Evolutionary conservation across 2,888 invertebrate species (phyloP).

Genomic region (Lasioglossum zephyrum): DNA sequence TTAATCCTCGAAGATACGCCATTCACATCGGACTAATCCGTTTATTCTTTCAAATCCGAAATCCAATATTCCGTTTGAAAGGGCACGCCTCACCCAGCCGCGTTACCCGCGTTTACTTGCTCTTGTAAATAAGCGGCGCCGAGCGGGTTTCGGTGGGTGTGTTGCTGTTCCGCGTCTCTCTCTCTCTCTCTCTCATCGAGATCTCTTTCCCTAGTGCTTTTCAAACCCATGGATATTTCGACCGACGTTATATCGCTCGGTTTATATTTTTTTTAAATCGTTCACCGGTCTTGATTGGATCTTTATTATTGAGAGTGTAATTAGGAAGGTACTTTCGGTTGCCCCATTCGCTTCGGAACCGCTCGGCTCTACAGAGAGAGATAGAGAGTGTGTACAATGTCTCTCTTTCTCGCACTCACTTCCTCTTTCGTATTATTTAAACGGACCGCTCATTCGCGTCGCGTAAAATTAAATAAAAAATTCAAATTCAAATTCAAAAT

Average conservation of each 20-base stretch:
- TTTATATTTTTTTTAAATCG: background rate
- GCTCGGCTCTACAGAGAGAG: background rate
- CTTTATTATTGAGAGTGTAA: constrained; percentile 9
- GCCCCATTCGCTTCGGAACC: background rate
- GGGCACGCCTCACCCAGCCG: constrained; percentile 21
- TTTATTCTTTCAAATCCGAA: constrained; percentile 56
- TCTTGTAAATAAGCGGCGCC: constrained; percentile 11
- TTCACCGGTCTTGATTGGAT: background rate
- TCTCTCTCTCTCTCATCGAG: background rate
- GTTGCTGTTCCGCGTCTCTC: background rate
- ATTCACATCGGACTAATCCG: constrained; percentile 49
- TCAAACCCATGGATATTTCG: background rate
- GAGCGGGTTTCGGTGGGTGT: background rate
- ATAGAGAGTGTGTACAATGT: too few species aligned
- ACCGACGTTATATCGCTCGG: background rate
- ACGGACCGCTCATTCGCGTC: background rate
- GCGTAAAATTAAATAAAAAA: background rate
- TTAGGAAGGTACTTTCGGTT: constrained; percentile 10
- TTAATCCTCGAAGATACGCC: constrained; percentile 57
- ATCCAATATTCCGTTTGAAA: constrained; percentile 48
- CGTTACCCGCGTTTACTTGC: constrained; percentile 28
- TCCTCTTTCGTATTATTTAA: background rate
- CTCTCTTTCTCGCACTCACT: too few species aligned
- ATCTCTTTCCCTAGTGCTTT: constrained; percentile 4
- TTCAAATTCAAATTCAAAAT: too few species aligned